phyloP scores from a whole-genome alignment of 1,140 invertebrate species.

The Limonius californicus region DNA sequence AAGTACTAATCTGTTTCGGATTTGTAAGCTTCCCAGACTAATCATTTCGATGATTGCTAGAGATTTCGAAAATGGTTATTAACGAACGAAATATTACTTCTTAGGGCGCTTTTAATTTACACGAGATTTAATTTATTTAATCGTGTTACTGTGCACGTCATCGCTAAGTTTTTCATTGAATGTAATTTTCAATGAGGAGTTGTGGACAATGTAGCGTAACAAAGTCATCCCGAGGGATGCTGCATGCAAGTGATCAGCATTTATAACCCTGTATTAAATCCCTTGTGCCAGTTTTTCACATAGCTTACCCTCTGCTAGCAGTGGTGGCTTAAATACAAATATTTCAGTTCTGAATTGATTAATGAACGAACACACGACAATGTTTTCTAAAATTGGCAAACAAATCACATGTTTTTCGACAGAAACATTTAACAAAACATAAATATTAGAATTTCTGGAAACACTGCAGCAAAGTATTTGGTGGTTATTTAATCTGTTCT shows the following conservation, averaged over 20 bases:
- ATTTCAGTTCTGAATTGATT: too few species aligned
- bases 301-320: neutral
- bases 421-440: too few species aligned
- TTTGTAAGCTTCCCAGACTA: constrained; percentile 9
- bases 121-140: neutral
- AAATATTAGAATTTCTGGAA: too few species aligned
- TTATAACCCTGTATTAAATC: neutral
- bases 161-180: neutral
- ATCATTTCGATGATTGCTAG: neutral
- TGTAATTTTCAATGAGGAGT: constrained; percentile 18
- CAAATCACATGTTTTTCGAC: too few species aligned
- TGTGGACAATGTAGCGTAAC: constrained; percentile 20
- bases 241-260: neutral
- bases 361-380: too few species aligned
- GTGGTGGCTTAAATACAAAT: too few species aligned
- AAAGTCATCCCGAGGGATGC: constrained; percentile 10
- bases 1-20: constrained; percentile 8
- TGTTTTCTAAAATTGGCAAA: too few species aligned
- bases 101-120: neutral
- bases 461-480: too few species aligned
- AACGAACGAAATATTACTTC: too few species aligned
- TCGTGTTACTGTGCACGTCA: too few species aligned
- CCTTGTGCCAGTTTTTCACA: neutral
- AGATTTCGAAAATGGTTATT: neutral
- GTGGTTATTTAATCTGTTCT: too few species aligned